These are phyloP conservation scores for Hesperia comma DNA, from an alignment of 2,888 invertebrate genomes.

Conservation along the genomic window DNA sequence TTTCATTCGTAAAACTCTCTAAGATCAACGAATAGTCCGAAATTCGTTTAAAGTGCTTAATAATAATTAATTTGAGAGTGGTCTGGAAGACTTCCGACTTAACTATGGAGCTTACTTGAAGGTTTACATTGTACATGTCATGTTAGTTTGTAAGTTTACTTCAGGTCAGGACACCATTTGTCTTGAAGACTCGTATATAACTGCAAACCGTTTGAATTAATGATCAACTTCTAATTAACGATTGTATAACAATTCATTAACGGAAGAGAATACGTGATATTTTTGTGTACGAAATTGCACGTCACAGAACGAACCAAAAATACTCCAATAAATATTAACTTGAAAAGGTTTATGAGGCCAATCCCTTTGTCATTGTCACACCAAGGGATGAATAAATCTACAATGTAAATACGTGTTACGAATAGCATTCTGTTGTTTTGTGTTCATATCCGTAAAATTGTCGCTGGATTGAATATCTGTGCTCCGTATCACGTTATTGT, in stretches of 20 bases:
- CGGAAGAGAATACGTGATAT: too few species aligned
- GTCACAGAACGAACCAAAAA: slow-evolving; percentile 4
- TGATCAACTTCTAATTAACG: too few species aligned
- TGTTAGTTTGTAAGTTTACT: too few species aligned
- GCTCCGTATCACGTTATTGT: too few species aligned
- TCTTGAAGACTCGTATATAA: too few species aligned
- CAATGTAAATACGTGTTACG: slow-evolving; percentile 37
- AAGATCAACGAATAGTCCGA: slow-evolving; percentile 13
- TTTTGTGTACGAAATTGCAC: not conserved
- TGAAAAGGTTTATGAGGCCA: slow-evolving; percentile 25
- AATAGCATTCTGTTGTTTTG: slow-evolving; percentile 23
- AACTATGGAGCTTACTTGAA: slow-evolving; percentile 73
- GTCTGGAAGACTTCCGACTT: slow-evolving; percentile 66
- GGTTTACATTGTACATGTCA: slow-evolving; percentile 52
- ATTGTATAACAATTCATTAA: too few species aligned
- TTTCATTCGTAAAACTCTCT: too few species aligned
- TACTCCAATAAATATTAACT: slow-evolving; percentile 27
- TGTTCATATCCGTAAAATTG: slow-evolving; percentile 29
- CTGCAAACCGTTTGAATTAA: too few species aligned
- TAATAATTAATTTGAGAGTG: slow-evolving; percentile 69
- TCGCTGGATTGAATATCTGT: not conserved
- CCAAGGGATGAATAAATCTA: slow-evolving; percentile 42
- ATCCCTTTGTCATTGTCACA: slow-evolving; percentile 37
- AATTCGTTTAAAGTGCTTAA: slow-evolving; percentile 69
- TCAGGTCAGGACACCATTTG: too few species aligned